Evolutionary conservation across 2,888 invertebrate genomes (phyloP).

Genomic region (Brachyopa scutellaris): DNA sequence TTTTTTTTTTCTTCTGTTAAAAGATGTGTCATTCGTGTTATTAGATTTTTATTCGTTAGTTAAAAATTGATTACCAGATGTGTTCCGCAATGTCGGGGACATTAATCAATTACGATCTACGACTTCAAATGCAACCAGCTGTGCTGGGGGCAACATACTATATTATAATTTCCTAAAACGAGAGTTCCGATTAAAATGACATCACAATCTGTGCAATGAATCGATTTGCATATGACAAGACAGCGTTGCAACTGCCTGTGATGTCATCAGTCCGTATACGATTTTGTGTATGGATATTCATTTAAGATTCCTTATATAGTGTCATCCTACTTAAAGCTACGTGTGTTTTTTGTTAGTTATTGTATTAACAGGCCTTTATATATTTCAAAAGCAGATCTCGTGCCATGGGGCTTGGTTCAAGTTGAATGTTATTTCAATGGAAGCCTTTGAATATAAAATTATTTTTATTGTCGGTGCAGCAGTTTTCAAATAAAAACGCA

Average conservation of each 20-base stretch:
- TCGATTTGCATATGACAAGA: slow-evolving; percentile 23
- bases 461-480: too few species aligned
- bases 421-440: too few species aligned
- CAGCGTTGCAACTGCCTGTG: not conserved
- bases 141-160: not conserved
- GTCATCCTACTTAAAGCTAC: not conserved
- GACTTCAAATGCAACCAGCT: slow-evolving; percentile 20
- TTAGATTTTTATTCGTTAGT: slow-evolving; percentile 3
- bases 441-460: too few species aligned
- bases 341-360: too few species aligned
- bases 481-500: too few species aligned
- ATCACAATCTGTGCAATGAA: slow-evolving; percentile 12
- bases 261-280: slow-evolving; percentile 19
- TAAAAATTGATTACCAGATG: slow-evolving; percentile 12
- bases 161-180: not conserved
- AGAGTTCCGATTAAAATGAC: slow-evolving; percentile 38
- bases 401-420: too few species aligned
- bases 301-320: not conserved
- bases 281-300: slow-evolving; percentile 14
- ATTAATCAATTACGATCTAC: slow-evolving; percentile 19
- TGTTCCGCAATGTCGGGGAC: slow-evolving; percentile 17
- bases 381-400: too few species aligned
- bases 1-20: slow-evolving; percentile 3
- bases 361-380: too few species aligned
- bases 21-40: not conserved